Conservation (phyloP, 2,113 vertebrate species). For the Romanogobio albipinnatus region DNA sequence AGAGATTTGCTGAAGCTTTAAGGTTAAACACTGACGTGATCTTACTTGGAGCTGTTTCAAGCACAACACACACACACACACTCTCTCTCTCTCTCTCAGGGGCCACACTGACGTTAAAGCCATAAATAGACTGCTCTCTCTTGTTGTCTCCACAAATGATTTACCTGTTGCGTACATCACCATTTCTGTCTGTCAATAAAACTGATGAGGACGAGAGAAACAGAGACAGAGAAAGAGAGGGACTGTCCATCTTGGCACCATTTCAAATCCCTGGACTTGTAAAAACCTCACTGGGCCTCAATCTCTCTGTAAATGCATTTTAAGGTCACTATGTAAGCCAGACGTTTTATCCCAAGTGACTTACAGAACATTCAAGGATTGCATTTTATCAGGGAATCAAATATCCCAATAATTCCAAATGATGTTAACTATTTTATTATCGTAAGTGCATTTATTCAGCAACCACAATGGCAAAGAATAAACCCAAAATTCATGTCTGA, state of each 20-base stretch:
- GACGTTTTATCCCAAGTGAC: background rate
- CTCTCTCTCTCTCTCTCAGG: background rate
- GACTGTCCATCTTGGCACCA: background rate
- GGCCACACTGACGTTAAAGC: background rate
- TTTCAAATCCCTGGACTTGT: background rate
- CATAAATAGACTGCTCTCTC: slow-evolving; percentile 24
- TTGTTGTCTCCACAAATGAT: slow-evolving; percentile 30
- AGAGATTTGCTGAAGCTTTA: slow-evolving; percentile 10
- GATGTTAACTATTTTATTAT: too few species aligned
- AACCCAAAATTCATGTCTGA: too few species aligned
- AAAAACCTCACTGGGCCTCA: background rate
- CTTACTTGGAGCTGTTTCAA: background rate
- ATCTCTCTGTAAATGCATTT: background rate
- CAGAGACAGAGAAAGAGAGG: background rate
- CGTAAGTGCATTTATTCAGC: too few species aligned
- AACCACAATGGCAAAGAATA: too few species aligned
- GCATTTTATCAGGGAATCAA: background rate
- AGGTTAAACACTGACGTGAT: slow-evolving; percentile 19
- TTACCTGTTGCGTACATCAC: slow-evolving; percentile 23
- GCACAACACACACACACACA: background rate
- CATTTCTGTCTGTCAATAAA: slow-evolving; percentile 6
- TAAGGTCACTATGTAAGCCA: background rate
- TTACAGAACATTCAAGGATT: background rate
- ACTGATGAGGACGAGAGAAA: background rate
- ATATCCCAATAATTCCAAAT: too few species aligned